Evolutionary conservation across 2,113 vertebrate genomes (phyloP).

Genomic region (Caloenas nicobarica): DNA sequence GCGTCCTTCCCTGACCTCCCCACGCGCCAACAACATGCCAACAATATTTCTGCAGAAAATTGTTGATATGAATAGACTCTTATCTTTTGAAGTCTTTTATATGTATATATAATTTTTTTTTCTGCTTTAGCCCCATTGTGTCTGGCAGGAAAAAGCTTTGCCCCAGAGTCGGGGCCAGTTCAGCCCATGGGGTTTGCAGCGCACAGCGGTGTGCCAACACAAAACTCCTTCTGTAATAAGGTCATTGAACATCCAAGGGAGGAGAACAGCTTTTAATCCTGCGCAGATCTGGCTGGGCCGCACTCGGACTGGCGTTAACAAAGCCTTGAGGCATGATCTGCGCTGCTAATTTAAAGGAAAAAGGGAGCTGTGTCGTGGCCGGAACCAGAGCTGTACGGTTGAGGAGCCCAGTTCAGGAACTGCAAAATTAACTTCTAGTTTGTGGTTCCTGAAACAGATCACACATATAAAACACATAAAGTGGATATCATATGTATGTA

Average conservation of each 20-base stretch:
- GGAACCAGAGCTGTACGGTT: rapidly evolving
- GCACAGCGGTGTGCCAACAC: neutral
- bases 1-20: rapidly evolving
- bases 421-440: neutral
- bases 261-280: neutral
- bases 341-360: neutral
- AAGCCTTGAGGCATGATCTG: neutral
- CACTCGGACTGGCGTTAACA: neutral
- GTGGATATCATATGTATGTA: rapidly evolving
- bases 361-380: neutral
- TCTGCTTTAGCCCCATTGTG: neutral
- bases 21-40: rapidly evolving
- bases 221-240: neutral
- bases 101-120: too few species aligned
- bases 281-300: neutral
- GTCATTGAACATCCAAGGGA: neutral
- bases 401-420: rapidly evolving
- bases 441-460: neutral
- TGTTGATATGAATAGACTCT: neutral
- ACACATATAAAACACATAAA: rapidly evolving
- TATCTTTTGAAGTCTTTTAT: neutral
- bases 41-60: neutral
- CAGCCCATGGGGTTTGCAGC: rapidly evolving
- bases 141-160: neutral
- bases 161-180: neutral